These are phyloP conservation scores for Imbricaverruca yamaguchii DNA, from an alignment of 2,888 invertebrate species.

Conservation along the genomic window DNA sequence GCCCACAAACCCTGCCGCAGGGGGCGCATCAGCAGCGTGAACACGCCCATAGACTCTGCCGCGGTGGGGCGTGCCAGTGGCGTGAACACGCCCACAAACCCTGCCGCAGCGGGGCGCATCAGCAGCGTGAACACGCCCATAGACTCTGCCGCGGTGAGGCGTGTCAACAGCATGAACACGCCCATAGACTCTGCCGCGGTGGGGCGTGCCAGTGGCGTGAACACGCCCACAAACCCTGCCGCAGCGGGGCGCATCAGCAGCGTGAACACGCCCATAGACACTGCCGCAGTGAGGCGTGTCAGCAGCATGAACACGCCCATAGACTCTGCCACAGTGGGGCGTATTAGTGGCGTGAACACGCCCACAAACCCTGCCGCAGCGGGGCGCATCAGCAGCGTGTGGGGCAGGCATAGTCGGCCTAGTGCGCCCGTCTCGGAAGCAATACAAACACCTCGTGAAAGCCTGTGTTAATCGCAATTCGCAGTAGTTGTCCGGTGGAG, in stretches of 20 bases:
- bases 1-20: slow-evolving; percentile 76
- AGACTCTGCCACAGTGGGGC: not conserved
- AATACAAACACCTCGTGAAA: too few relatives aligned
- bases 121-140: not conserved
- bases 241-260: too few relatives aligned
- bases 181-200: not conserved
- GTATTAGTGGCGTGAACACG: not conserved
- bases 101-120: not conserved
- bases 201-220: not conserved
- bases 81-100: not conserved
- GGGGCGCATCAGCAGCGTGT: too few relatives aligned
- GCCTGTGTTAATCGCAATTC: too few relatives aligned
- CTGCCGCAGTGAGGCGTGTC: not conserved
- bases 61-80: too few relatives aligned
- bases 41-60: too few relatives aligned
- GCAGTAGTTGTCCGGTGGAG: too few relatives aligned
- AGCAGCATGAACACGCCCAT: not conserved
- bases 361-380: not conserved
- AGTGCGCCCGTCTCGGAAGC: too few relatives aligned
- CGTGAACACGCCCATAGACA: not conserved
- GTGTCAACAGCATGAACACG: not conserved
- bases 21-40: not conserved
- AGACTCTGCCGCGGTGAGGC: too few relatives aligned
- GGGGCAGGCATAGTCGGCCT: not conserved
- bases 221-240: not conserved